Evolutionary conservation across 2,113 vertebrate species (phyloP).

Genomic region (Argyrosomus japonicus): DNA sequence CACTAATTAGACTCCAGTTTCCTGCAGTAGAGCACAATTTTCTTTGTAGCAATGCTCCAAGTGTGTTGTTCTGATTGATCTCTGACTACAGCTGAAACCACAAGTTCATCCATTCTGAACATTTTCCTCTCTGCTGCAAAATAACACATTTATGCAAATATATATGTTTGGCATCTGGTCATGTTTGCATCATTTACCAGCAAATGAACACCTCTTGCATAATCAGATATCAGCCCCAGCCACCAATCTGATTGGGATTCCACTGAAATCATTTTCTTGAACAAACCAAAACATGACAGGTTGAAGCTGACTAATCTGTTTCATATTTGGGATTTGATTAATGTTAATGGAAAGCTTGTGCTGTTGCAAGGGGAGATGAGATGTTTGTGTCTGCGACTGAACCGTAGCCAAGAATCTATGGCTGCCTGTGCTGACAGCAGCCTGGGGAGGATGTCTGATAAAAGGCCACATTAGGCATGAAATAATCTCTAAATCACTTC

Average conservation of each 20-base stretch:
- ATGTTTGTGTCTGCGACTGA: conserved; percentile 44
- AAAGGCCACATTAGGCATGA: conserved; percentile 51
- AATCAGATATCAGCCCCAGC: neutral
- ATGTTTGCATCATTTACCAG: conserved; percentile 6
- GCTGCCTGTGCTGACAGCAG: conserved; percentile 30
- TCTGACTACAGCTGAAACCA: neutral
- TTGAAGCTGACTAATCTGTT: conserved; percentile 39
- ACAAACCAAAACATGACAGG: conserved; percentile 23
- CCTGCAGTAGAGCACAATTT: neutral
- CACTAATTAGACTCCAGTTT: conserved; percentile 26
- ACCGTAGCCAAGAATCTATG: conserved; percentile 29
- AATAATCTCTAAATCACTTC: conserved; percentile 54
- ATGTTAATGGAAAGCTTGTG: conserved; percentile 26
- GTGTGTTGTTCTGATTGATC: neutral
- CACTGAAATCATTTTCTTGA: conserved; percentile 16
- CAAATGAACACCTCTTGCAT: conserved; percentile 11
- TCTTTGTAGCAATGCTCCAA: neutral
- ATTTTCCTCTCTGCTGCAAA: neutral
- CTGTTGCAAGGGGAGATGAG: conserved; percentile 18
- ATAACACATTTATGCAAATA: neutral
- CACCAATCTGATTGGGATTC: conserved; percentile 7
- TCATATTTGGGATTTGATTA: conserved; percentile 36
- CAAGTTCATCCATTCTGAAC: neutral
- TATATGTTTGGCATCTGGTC: conserved; percentile 12
- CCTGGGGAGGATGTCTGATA: conserved; percentile 42